phyloP scores from a whole-genome alignment of 2,888 invertebrate species.

The Drosophila siamana region DNA sequence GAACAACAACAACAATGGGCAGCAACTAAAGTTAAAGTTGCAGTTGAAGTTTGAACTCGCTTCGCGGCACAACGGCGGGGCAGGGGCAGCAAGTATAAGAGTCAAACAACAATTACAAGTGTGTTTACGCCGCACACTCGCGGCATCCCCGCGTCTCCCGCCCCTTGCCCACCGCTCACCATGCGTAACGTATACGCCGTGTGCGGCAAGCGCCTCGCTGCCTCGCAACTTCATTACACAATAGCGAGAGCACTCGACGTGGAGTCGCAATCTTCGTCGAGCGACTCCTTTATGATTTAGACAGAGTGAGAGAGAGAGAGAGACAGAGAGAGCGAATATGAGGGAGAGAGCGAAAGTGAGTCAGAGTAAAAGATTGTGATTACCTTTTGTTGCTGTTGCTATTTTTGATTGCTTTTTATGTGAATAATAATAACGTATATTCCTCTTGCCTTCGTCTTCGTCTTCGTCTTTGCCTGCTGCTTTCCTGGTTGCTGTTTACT shows the following conservation, averaged over 20 bases:
- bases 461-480: constrained; percentile 10
- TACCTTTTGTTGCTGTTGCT: constrained; percentile 67
- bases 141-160: background rate
- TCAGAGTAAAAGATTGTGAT: constrained; percentile 28
- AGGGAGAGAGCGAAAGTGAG: constrained; percentile 3
- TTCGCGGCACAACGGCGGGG: constrained; percentile 6
- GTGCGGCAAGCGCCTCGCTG: constrained; percentile 11
- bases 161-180: background rate
- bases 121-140: constrained; percentile 56
- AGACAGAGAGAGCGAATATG: background rate
- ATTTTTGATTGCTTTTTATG: constrained; percentile 59
- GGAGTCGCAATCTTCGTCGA: background rate
- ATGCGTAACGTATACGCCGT: constrained; percentile 38
- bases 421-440: constrained; percentile 56
- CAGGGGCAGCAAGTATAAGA: background rate
- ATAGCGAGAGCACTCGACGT: constrained; percentile 44
- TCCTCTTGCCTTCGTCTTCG: constrained; percentile 28
- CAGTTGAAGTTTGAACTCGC: constrained; percentile 23
- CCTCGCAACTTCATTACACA: constrained; percentile 78
- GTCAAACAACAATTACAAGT: constrained; percentile 68
- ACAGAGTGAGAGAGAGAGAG: background rate
- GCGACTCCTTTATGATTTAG: background rate
- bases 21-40: constrained; percentile 20
- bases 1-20: background rate
- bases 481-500: constrained; percentile 30